Base-by-base conservation (phyloP, 2,797 vertebrate species). In the Semaprochilodus insignis region DNA sequence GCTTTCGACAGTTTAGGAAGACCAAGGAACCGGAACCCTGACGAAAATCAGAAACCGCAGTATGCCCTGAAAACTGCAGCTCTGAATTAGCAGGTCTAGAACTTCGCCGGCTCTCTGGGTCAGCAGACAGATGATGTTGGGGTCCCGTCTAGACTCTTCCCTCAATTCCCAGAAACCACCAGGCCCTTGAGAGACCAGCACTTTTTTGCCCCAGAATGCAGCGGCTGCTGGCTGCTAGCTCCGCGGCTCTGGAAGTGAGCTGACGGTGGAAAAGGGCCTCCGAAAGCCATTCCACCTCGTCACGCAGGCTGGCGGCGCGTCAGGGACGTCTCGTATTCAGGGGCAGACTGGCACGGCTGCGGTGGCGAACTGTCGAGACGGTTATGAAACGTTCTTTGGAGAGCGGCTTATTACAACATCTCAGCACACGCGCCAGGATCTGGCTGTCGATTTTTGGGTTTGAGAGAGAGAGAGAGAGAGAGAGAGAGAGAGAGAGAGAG, bases 241-340 rank as follows among this genome's bases (percentile, higher is more conserved):
- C 55, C 36, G 11, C 6, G 57, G 44, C 57, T 36, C 69, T 72
- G 59, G 69, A 60, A 80, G 36, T 48, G 59, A 54, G 62, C 72
- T 77, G 77, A 90, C 81, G 88, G 86, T 93, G 92, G 93, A 92
- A 93, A 80, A 93, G 83, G 59, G 81, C 78, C 81, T 83, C 81
- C 67, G 36, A 87, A 91, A 88, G 87, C 88, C 86, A 91, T 92
- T 89, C 88, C 85, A 82, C 81, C 87, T 91, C 87, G 77, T 88
- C 89, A 85, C 86, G 87, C 80, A 84, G 85, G 82, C 84, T 80
- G 78, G 69, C 78, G 10, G 60, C 1, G 8, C 11, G 57, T 80
- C 69, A 72, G 78, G 57, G 69, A 63, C 60, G 69, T 73, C 78
- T 80, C 86, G 87, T 88, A 83, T 89, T 87, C 72, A 67, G 80